These are phyloP conservation scores for Drosophila takahashii DNA, from an alignment of 1,140 invertebrate genomes.

Conservation along the genomic window DNA sequence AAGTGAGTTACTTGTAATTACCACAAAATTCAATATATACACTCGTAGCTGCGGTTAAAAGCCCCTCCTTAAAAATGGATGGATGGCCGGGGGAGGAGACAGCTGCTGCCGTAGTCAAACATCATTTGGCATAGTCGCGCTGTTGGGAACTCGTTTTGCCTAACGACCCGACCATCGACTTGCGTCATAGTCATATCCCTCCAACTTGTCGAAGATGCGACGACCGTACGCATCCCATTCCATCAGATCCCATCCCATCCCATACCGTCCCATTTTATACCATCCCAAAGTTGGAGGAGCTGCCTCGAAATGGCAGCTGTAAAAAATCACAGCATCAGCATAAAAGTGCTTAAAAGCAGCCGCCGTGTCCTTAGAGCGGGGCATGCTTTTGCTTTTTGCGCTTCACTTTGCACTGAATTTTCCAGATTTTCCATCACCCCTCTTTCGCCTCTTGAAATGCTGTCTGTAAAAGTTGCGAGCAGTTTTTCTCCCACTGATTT, in stretches of 20 bases:
- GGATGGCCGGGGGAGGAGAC: slow-evolving; percentile 2
- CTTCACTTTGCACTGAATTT: slow-evolving; percentile 63
- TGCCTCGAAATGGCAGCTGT: slow-evolving; percentile 74
- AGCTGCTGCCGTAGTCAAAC: slow-evolving; percentile 65
- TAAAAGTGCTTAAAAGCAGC: slow-evolving; percentile 82
- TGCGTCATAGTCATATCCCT: slow-evolving; percentile 55
- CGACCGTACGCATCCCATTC: slow-evolving; percentile 34
- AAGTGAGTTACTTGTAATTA: slow-evolving; percentile 81
- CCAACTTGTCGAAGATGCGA: slow-evolving; percentile 55
- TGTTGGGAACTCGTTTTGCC: slow-evolving; percentile 39
- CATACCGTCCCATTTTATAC: neutral
- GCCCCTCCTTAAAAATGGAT: neutral
- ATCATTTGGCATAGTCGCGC: slow-evolving; percentile 71
- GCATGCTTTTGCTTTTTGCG: slow-evolving; percentile 62
- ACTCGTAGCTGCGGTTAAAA: slow-evolving; percentile 42
- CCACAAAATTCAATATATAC: slow-evolving; percentile 79
- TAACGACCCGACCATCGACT: slow-evolving; percentile 67
- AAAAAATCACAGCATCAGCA: slow-evolving; percentile 83
- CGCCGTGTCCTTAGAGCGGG: slow-evolving; percentile 58
- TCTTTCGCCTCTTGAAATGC: neutral
- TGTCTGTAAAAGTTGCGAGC: slow-evolving; percentile 46
- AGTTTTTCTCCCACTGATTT: slow-evolving; percentile 51
- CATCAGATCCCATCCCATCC: slow-evolving; percentile 4
- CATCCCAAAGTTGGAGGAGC: slow-evolving; percentile 12
- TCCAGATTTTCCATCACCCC: slow-evolving; percentile 45